phyloP scores from a whole-genome alignment of 37 sponge, comb jelly and placozoan species.

The Beroe ovata region DNA sequence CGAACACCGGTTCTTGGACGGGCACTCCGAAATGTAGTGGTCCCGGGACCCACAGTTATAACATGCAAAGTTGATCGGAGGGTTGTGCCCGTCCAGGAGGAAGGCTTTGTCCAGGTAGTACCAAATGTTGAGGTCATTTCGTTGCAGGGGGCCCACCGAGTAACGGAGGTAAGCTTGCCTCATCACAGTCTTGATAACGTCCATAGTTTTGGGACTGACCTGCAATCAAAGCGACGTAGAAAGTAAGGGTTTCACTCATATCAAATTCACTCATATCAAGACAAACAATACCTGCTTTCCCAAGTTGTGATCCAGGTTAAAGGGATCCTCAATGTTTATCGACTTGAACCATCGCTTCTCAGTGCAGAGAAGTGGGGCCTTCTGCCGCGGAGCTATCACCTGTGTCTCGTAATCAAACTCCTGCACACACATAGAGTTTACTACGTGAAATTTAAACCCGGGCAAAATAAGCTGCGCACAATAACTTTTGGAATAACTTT shows the following conservation, averaged over 20 bases:
- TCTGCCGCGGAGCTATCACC: slow-evolving; percentile 35
- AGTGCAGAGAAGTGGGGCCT: not conserved
- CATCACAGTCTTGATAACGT: slow-evolving; percentile 10
- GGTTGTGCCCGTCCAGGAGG: slow-evolving; percentile 34
- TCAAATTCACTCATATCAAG: not conserved
- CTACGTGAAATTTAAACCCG: too few relatives aligned
- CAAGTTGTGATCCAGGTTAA: slow-evolving; percentile 85
- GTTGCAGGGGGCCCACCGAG: not conserved
- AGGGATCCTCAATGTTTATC: slow-evolving; percentile 75
- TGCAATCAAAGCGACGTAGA: too few relatives aligned
- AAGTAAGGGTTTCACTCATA: too few relatives aligned
- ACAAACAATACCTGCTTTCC: slow-evolving; percentile 56
- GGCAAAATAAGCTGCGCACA: too few relatives aligned
- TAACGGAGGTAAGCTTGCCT: slow-evolving; percentile 24
- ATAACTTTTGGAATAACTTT: too few relatives aligned
- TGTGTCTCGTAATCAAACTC: slow-evolving; percentile 41
- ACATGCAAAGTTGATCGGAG: slow-evolving; percentile 32
- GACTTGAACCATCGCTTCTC: not conserved
- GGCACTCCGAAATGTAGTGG: slow-evolving; percentile 32
- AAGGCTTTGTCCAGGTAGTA: slow-evolving; percentile 1
- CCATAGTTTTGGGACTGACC: not conserved
- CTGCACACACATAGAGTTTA: too few relatives aligned
- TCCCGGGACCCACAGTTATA: slow-evolving; percentile 13
- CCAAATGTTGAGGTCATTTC: not conserved
- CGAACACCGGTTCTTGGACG: not conserved